Base-by-base conservation (phyloP, 1,140 invertebrate genomes). In the Ephestia elutella region DNA sequence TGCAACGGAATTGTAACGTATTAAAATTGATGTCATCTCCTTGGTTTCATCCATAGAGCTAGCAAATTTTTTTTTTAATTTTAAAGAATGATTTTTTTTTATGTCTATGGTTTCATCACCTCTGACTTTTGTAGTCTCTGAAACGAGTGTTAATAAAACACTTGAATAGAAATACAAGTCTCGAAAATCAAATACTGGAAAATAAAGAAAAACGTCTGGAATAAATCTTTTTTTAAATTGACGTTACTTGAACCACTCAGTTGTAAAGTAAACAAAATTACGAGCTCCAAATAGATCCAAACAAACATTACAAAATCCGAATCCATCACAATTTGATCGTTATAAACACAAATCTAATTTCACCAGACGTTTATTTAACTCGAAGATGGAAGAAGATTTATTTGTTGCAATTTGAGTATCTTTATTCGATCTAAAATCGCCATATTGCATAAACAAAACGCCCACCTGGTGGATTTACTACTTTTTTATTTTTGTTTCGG, bases 341-440 rank as follows among this genome's bases (percentile, higher is more conserved):
- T 5, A 44, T 15, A 44, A 15, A 44, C n/a, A 44, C 38, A 15
- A 44, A 44, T 44, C n/a, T 44, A 15, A 44, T 44, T 44, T 44
- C 2, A 17, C 13, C 2, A 15, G 38, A 15, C 38, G 15, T 44
- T 44, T 15, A 44, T 44, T 44, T 10, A 15, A 15, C 38, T 44
- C 38, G 38, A 44, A 53, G 13, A 53, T 25, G 18, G 21, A 53
- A 20, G 50, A 53, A 53, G 50, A 53, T 53, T 53, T 53, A 53
- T 21, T 13, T 20, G 19, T 20, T 25, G 17, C 20, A 53, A 50
- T 50, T 50, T 25, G 50, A 53, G n/a, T 25, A 17, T n/a, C 50
- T 20, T 53, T 53, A 53, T 53, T 53, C 13, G 10, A 21, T 5
- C n/a, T 20, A 53, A 25, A 21, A n/a, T 25, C 21, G 50, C 50